phyloP scores from a whole-genome alignment of 92 coral and sea anemone genomes.

The Virgularia gustaviana region DNA sequence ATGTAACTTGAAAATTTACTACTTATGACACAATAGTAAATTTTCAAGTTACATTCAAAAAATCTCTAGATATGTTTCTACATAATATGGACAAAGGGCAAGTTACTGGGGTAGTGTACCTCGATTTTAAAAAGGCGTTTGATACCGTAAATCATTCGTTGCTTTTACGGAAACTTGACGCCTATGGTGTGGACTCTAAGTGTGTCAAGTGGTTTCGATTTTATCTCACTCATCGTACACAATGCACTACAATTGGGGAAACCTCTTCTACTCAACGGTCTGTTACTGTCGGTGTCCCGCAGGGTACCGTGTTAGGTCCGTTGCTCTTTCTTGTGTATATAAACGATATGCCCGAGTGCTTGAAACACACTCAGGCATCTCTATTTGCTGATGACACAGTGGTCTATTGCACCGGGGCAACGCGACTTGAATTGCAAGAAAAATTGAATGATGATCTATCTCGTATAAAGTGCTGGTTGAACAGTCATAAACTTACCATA shows the following conservation, averaged over 20 bases:
- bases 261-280: conserved; percentile 18
- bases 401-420: conserved; percentile 14
- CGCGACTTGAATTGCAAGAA: conserved; percentile 18
- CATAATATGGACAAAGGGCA: conserved; percentile 29
- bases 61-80: conserved; percentile 34
- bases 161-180: conserved; percentile 7
- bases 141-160: conserved; percentile 36
- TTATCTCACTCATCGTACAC: conserved; percentile 22
- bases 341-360: conserved; percentile 15
- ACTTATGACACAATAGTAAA: no score
- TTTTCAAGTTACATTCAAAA: no score
- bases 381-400: conserved; percentile 39
- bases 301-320: conserved; percentile 43
- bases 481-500: conserved; percentile 33
- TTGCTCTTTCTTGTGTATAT: conserved; percentile 33
- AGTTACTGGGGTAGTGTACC: conserved; percentile 37
- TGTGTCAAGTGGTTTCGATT: neutral
- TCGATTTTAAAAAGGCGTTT: conserved; percentile 24
- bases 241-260: conserved; percentile 26
- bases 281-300: conserved; percentile 39
- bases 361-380: conserved; percentile 36
- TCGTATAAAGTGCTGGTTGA: conserved; percentile 25
- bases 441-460: conserved; percentile 35
- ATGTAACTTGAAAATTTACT: no score
- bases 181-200: conserved; percentile 19